Evolutionary conservation across 2,888 invertebrate genomes (phyloP).

Genomic region (Hyles lineata): DNA sequence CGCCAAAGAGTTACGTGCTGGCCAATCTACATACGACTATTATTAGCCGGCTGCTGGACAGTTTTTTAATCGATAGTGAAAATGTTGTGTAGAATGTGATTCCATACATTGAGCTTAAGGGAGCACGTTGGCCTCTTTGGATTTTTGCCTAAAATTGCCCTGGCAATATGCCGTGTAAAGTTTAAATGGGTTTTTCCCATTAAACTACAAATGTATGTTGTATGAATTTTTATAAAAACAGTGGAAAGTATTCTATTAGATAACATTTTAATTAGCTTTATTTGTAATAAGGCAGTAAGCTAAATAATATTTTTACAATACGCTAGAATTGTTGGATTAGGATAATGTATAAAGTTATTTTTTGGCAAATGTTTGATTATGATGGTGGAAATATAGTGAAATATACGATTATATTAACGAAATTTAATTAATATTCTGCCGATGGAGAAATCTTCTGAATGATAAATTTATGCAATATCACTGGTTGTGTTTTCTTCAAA

Average conservation of each 20-base stretch:
- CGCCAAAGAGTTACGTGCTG: conserved; percentile 44
- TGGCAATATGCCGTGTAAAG: not conserved
- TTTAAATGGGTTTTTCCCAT: not conserved
- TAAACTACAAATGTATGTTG: not conserved
- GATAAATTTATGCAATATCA: not conserved
- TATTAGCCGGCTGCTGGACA: not conserved
- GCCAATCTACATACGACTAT: conserved; percentile 27
- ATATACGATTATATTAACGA: too few species aligned
- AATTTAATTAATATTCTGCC: too few species aligned
- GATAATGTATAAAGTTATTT: too few species aligned
- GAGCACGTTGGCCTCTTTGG: not conserved
- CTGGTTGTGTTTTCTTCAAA: not conserved
- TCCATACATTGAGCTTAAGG: not conserved
- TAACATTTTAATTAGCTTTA: too few species aligned
- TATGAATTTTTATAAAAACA: not conserved
- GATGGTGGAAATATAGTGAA: too few species aligned
- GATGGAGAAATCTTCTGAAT: not conserved
- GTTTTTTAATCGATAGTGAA: conserved; percentile 30
- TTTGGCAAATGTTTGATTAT: too few species aligned
- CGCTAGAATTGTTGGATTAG: too few species aligned
- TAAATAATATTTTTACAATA: too few species aligned
- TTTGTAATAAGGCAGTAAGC: too few species aligned
- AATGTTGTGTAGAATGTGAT: not conserved
- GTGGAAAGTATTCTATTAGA: not conserved
- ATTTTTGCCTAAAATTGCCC: not conserved